Conservation (phyloP, 2,113 vertebrate genomes). For the Ameiurus melas region DNA sequence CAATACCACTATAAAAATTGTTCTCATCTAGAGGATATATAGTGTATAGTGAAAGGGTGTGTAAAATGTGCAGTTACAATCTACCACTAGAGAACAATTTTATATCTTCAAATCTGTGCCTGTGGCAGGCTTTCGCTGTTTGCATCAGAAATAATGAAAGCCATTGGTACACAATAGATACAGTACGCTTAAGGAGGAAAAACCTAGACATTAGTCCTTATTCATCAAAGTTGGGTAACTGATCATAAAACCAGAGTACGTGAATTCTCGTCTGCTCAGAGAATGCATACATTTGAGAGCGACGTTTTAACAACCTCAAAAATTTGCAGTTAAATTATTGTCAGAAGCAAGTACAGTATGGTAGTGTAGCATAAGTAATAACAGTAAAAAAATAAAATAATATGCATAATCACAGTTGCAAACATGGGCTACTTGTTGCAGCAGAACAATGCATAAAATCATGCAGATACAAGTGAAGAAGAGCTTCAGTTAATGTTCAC, state of each 20-base stretch:
- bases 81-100: slow-evolving; percentile 18
- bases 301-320: background rate
- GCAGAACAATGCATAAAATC: background rate
- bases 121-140: slow-evolving; percentile 23
- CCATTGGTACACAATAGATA: slow-evolving; percentile 2
- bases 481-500: background rate
- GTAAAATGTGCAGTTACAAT: slow-evolving; percentile 17
- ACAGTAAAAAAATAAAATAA: background rate
- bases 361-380: background rate
- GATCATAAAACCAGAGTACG: background rate
- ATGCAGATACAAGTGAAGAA: background rate
- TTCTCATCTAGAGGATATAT: slow-evolving; percentile 8
- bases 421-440: background rate
- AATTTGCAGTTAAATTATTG: background rate
- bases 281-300: no score
- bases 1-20: slow-evolving; percentile 18
- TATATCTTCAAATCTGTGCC: slow-evolving; percentile 34
- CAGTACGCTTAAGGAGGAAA: slow-evolving; percentile 26
- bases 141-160: slow-evolving; percentile 36
- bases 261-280: background rate
- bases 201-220: background rate
- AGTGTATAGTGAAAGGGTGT: background rate
- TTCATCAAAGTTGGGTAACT: background rate
- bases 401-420: background rate
- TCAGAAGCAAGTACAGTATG: background rate